phyloP scores from a whole-genome alignment of 2,113 vertebrate species.

The Rhagologus leucostigma region DNA sequence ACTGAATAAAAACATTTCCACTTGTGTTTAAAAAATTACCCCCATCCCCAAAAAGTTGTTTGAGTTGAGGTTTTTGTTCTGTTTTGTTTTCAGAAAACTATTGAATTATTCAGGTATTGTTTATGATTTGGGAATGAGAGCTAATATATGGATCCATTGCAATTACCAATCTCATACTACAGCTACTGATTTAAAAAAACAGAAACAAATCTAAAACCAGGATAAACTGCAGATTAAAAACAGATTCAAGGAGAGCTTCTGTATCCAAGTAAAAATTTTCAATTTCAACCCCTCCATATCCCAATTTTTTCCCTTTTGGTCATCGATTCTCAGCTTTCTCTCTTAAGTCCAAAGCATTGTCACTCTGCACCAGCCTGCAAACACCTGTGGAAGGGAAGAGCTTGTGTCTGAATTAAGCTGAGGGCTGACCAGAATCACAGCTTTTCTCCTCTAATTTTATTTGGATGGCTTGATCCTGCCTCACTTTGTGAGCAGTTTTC shows the following conservation, averaged over 20 bases:
- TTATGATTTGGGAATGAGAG: neutral
- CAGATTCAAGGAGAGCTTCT: neutral
- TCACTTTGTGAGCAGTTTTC: neutral
- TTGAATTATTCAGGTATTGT: neutral
- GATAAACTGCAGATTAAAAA: neutral
- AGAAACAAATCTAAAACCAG: neutral
- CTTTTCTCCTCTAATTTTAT: neutral
- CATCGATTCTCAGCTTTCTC: neutral
- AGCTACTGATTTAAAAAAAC: neutral
- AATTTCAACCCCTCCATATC: neutral
- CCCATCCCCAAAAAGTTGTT: neutral
- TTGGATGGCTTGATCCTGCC: neutral
- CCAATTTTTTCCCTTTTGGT: neutral
- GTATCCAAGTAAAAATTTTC: neutral
- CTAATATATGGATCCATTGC: neutral
- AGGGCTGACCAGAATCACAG: neutral
- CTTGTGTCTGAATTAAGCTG: neutral
- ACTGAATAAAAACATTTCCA: neutral
- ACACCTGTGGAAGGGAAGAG: neutral
- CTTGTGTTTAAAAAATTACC: neutral
- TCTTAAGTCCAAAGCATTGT: neutral
- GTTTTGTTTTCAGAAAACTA: neutral
- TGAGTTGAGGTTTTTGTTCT: neutral
- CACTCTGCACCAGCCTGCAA: neutral
- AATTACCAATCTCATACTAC: neutral